phyloP scores from a whole-genome alignment of 2,797 vertebrate genomes.

The Pangasius krempfi region DNA sequence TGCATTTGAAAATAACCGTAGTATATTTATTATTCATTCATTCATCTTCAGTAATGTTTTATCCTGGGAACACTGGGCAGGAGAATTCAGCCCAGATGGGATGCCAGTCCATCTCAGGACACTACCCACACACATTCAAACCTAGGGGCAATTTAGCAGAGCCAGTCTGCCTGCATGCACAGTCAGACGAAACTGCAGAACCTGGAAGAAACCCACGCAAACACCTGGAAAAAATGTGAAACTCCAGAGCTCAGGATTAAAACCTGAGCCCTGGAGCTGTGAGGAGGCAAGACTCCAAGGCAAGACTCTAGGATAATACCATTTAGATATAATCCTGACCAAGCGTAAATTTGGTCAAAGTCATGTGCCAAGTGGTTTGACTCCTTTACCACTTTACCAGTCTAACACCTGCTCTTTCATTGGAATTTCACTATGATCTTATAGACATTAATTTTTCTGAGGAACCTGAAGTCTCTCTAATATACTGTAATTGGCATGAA shows the following conservation, averaged over 20 bases:
- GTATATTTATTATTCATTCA: background rate
- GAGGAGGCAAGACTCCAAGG: background rate
- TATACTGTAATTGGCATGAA: background rate
- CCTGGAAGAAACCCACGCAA: background rate
- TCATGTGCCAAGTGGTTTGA: background rate
- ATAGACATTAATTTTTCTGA: background rate
- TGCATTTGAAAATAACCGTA: background rate
- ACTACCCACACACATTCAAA: background rate
- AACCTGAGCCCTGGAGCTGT: background rate
- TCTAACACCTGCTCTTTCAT: background rate
- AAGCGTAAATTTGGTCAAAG: background rate
- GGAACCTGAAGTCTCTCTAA: background rate
- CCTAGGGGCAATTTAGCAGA: background rate
- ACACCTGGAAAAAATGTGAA: background rate
- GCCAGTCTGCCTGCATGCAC: background rate
- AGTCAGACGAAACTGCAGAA: background rate
- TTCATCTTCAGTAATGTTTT: background rate
- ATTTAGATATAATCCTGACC: background rate
- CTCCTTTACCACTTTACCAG: background rate
- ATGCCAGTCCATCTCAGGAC: background rate
- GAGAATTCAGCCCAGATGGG: background rate
- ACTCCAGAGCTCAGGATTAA: background rate
- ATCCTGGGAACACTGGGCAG: too few species aligned
- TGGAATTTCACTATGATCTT: background rate
- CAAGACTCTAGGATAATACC: background rate